Percentiles rank a stretch among this genome's conserved stretches.
These are phyloP conservation scores for Thunnus maccoyii DNA, from an alignment of 2,113 vertebrate species.

Conservation along the genomic window DNA sequence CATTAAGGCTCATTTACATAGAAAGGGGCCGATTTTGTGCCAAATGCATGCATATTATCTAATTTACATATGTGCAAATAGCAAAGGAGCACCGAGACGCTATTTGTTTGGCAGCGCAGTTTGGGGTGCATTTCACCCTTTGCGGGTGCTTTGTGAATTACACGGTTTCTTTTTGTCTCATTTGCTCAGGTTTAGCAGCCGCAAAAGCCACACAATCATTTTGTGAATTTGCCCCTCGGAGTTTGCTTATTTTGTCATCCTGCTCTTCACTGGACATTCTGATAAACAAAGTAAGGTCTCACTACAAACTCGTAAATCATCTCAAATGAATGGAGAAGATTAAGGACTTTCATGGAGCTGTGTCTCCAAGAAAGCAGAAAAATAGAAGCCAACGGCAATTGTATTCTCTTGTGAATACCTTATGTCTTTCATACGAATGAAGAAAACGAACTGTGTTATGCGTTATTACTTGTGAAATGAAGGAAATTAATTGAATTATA, in stretches of 20 bases:
- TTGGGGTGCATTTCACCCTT: too few relatives aligned
- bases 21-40: too few relatives aligned
- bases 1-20: too few relatives aligned
- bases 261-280: conserved; percentile 57
- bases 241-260: conserved; percentile 41
- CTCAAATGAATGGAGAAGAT: conserved; percentile 67
- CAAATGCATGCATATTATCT: too few relatives aligned
- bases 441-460: conserved; percentile 66
- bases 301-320: conserved; percentile 68
- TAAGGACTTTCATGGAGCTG: conserved; percentile 54
- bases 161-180: too few relatives aligned
- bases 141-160: too few relatives aligned
- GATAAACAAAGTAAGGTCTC: conserved; percentile 60
- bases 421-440: conserved; percentile 49
- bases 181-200: too few relatives aligned
- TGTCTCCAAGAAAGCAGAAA: conserved; percentile 53
- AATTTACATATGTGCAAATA: too few relatives aligned
- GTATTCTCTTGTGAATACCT: conserved; percentile 48
- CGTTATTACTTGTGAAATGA: conserved; percentile 85
- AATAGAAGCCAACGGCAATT: conserved; percentile 35
- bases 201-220: too few relatives aligned
- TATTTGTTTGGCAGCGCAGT: too few relatives aligned
- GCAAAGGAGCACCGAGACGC: too few relatives aligned
- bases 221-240: too few relatives aligned
- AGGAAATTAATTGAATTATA: conserved; percentile 86